Evolutionary conservation across 2,797 vertebrate genomes (phyloP).

Genomic region (Mormyrops attenuatus): DNA sequence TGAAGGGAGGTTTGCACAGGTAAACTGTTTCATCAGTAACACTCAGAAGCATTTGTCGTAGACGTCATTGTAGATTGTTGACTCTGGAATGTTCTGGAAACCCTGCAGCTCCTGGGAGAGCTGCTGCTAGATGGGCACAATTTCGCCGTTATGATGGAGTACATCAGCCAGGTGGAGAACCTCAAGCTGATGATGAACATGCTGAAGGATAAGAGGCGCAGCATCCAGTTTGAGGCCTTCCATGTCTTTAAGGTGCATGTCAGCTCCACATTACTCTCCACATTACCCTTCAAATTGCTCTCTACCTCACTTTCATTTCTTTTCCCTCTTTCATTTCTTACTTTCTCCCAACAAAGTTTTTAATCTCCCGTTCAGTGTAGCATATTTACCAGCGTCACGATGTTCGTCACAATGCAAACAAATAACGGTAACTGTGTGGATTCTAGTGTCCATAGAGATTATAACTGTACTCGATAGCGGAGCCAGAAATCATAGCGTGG

Average conservation of each 20-base stretch:
- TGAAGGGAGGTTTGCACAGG: neutral
- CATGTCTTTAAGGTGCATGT: conserved; percentile 59
- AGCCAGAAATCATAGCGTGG: neutral
- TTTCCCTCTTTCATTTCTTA: neutral
- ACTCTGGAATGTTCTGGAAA: neutral
- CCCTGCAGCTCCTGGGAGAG: conserved; percentile 65
- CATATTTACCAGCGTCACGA: neutral
- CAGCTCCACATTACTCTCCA: too few species aligned
- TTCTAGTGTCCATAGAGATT: neutral
- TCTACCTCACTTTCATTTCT: neutral
- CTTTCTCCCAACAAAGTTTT: neutral
- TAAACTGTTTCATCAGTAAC: neutral
- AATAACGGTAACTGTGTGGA: neutral
- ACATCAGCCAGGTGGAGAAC: conserved; percentile 73
- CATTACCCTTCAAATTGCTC: neutral
- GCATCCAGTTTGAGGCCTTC: conserved; percentile 76
- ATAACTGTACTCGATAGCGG: neutral
- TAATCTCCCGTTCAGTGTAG: neutral
- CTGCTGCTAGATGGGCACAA: conserved; percentile 73
- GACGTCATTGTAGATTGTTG: neutral
- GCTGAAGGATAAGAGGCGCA: conserved; percentile 71
- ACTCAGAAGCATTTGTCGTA: neutral
- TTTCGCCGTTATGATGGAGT: conserved; percentile 75
- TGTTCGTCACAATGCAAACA: neutral
- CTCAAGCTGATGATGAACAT: conserved; percentile 79